phyloP scores from a whole-genome alignment of 1,140 invertebrate genomes.

The Drosophila prosaltans region DNA sequence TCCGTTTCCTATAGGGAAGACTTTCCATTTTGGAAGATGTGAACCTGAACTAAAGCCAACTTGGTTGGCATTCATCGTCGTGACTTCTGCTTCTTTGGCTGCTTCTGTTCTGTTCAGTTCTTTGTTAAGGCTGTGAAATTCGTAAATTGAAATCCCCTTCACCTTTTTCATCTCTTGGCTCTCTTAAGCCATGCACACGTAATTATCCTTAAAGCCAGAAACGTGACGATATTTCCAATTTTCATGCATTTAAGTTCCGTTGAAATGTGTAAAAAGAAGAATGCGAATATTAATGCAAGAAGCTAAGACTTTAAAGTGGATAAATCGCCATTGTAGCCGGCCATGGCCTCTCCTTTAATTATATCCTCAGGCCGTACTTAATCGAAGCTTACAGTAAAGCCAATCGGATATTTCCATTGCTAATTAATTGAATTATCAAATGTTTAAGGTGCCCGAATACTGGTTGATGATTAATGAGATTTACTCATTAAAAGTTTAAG shows the following conservation, averaged over 20 bases:
- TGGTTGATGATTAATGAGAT: not conserved
- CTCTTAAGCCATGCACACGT: constrained; percentile 58
- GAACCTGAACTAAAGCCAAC: not conserved
- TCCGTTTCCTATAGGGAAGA: constrained; percentile 26
- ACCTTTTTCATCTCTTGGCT: not conserved
- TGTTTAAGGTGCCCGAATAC: not conserved
- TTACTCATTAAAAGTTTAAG: too few relatives aligned
- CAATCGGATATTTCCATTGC: not conserved
- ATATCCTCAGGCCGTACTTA: constrained; percentile 1
- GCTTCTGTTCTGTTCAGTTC: constrained; percentile 27
- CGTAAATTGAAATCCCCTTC: constrained; percentile 49
- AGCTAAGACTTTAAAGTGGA: not conserved
- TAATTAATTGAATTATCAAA: constrained; percentile 1
- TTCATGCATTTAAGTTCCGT: constrained; percentile 55
- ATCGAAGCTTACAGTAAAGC: not conserved
- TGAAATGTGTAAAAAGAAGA: constrained; percentile 47
- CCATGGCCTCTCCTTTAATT: constrained; percentile 1
- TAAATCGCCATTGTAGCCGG: not conserved
- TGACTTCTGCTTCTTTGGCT: constrained; percentile 34
- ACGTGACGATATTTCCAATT: constrained; percentile 72
- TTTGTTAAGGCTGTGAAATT: constrained; percentile 62
- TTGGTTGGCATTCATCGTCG: constrained; percentile 30
- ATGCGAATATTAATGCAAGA: constrained; percentile 63
- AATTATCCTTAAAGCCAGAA: constrained; percentile 72
- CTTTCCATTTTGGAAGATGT: constrained; percentile 49